These are phyloP conservation scores for Bubalus kerabau DNA, from an alignment of 2,113 vertebrate species.

Conservation along the genomic window DNA sequence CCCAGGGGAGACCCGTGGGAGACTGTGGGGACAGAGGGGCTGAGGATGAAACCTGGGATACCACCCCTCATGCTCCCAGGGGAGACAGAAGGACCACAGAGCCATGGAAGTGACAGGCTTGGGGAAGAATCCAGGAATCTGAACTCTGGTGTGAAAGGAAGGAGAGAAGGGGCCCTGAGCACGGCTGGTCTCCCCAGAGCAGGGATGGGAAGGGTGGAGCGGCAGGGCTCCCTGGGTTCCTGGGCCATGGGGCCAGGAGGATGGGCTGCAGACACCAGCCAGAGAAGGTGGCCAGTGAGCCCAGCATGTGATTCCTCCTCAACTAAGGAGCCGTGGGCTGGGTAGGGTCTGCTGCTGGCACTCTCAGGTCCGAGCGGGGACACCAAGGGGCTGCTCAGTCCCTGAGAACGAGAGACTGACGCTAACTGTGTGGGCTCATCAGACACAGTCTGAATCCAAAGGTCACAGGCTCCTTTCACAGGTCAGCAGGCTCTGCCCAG, in stretches of 20 bases:
- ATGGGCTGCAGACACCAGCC: background rate
- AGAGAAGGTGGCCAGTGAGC: background rate
- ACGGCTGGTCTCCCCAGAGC: background rate
- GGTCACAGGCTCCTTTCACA: background rate
- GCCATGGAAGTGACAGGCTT: background rate
- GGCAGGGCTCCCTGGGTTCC: background rate
- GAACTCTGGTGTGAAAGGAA: too few relatives aligned
- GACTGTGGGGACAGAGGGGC: background rate
- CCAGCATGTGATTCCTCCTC: background rate
- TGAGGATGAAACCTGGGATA: background rate
- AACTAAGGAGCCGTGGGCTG: background rate
- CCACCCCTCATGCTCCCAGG: too few relatives aligned
- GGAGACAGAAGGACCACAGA: background rate
- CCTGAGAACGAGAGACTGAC: fast-evolving
- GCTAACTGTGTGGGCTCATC: background rate
- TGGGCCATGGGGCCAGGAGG: background rate
- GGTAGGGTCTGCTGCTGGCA: background rate
- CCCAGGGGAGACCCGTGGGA: background rate
- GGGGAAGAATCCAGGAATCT: background rate
- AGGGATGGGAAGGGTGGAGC: too few relatives aligned
- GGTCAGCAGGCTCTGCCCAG: background rate
- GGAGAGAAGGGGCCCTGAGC: background rate
- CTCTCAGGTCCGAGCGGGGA: too few relatives aligned
- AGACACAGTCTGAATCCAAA: background rate
- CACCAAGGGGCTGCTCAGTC: fast-evolving